Evolutionary conservation across 2,113 vertebrate genomes (phyloP), one percentile per base, ranked within the genome.

Genomic region (Nyctereutes procyonoides): DNA sequence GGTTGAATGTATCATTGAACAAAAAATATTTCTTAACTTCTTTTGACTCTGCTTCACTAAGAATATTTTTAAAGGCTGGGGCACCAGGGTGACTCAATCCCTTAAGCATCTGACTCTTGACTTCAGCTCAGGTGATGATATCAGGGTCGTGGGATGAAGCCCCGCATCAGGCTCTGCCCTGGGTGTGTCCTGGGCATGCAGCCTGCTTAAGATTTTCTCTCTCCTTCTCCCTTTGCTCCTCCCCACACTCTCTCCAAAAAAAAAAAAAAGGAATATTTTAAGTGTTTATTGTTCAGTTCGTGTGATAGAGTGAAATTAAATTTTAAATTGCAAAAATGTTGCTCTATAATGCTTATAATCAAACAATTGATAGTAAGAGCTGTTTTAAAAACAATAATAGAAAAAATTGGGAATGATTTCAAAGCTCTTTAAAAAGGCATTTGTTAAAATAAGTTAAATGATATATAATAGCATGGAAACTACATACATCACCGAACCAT

Each of bases 291-390:
- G 15, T 79, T 79, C 7, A 58, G n/a, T 80, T 80, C 80, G 0
- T 38, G 0, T 53, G 82, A 53, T 60, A 16, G 5, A 84, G 19
- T 85, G 3, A 81, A 60, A 80, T 95, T 89, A 24, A 89, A 86
- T 26, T 96, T 89, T 85, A 90, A 86, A 71, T 86, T 53, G 4
- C 2, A 86, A 81, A 93, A 71, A 62, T 81, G 9, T 94, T 89
- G 30, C 15, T 89, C 1, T 71, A 30, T 38, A 76, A 43, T 43
- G 38, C 6, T 86, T 55, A 55, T 38, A 86, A 24, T 62, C 62
- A 63, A 74, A 16, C 19, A 63, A 63, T 95, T 51, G 35, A 3
- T 56, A 9, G 2, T 76, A 67, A 95, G 88, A 53, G 2, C 9
- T 94, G 5, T 1, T n/a, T 87, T 48, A 20, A 77, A 92, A 92